Base-by-base conservation (phyloP, 2,888 invertebrate genomes). In the Elmis aenea region DNA sequence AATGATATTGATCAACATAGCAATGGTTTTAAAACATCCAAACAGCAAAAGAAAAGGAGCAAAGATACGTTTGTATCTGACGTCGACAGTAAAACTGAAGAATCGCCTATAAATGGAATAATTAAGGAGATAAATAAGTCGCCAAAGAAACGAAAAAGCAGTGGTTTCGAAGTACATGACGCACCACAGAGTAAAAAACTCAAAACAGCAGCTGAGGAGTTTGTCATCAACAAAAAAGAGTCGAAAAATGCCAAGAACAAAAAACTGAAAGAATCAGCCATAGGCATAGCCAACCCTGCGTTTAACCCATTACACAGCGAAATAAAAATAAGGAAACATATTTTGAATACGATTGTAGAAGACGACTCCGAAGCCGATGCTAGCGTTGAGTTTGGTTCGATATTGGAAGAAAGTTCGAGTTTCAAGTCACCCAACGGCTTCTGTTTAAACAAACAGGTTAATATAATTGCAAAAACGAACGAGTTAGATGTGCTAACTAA, bases 231-330 rank as follows among this genome's bases (percentile, higher is more conserved):
- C 25, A 30, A 18, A 6, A 18, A 18, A 18, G n/a, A 18, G 8
- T 18, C 10, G 9, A 29, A 18, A 14, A 29, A 3, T 1, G 16
- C 6, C 15, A 18, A 18, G 2, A 29, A n/a, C 11, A 18, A 29
- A 29, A 8, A 26, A 9, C n/a, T 10, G 3, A 16, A 31, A 26
- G 11, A 21, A 5, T 6, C 11, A 1, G 31, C 24, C 18, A 10
- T 34, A 11, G 62, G 59, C 4, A 16, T 59, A 5, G 42, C 46
- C 3, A 64, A 64, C 50, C 61, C 60, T n/a, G 61, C 53, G 3
- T 64, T 63, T 48, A 55, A 61, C 38, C 59, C 62, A 2, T 24
- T 59, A 20, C 39, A 31, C 21, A 44, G 26, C 2, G 51, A 43
- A 22, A 10, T 54, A 5, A 42, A 45, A 25, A 13, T 61, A 10